These are phyloP conservation scores for Scytalopus superciliaris DNA, from an alignment of 2,113 vertebrate species.

Conservation along the genomic window DNA sequence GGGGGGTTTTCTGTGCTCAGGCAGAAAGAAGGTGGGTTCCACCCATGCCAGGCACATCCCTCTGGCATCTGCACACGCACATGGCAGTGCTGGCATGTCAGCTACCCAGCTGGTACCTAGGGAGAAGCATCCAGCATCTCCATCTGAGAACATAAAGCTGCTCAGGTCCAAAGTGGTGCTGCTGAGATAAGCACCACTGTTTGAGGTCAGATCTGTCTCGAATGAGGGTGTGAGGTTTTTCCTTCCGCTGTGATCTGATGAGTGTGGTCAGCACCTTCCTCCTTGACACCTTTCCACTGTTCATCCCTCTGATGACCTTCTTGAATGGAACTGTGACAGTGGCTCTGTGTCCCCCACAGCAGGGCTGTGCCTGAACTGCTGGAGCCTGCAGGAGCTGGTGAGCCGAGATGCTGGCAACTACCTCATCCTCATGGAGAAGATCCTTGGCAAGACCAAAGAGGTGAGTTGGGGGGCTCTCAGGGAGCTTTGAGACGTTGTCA, in stretches of 20 bases:
- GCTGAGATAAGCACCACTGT: accelerated
- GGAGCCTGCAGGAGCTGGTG: conserved; percentile 94
- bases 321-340: not conserved
- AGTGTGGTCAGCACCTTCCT: not conserved
- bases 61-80: not conserved
- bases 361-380: conserved; percentile 93
- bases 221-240: accelerated
- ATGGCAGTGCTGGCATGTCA: not conserved
- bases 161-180: accelerated
- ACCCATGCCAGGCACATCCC: accelerated
- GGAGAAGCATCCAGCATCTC: not conserved
- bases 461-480: conserved; percentile 35
- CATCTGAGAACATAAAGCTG: accelerated
- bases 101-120: not conserved
- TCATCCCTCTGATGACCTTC: not conserved
- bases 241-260: accelerated
- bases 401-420: conserved; percentile 90
- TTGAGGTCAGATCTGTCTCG: not conserved
- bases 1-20: not conserved
- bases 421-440: conserved; percentile 93
- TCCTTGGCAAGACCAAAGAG: conserved; percentile 87
- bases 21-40: not conserved
- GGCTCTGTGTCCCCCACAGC: conserved; percentile 60
- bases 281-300: accelerated
- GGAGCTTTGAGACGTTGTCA: accelerated